Evolutionary conservation across 2,797 vertebrate species (phyloP), one percentile per base, ranked within the genome.

Genomic region (Chaetodon trifasciatus): DNA sequence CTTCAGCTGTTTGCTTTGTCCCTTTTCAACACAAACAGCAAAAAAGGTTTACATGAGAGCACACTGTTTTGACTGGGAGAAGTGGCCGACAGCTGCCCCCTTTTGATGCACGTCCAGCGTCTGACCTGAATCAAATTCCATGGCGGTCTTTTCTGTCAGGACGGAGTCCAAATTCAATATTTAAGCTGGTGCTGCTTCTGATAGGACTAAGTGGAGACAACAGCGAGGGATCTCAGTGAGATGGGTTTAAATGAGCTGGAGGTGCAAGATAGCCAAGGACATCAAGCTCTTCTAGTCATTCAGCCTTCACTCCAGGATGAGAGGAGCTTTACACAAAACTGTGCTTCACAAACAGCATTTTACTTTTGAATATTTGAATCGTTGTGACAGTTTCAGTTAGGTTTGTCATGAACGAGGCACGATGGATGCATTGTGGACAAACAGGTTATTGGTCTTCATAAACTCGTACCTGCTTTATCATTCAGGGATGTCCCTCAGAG

Each of bases 101-200:
- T 78, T 92, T 84, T 94, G 86, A 93, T 95, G 80, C 82, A 39
- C n/a, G 21, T 92, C 92, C 92, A 93, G 87, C 62, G 84, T 89
- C 90, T 89, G 86, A 86, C 87, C 85, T 69, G 74, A 86, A 78
- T 86, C 88, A 70, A 56, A 91, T 90, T 91, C 88, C 87, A 72
- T 21, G 71, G 71, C 70, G 56, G 81, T 70, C 42, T 80, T 79
- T 83, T 81, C 80, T 60, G 28, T 58, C 61, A 47, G 72, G 69
- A 88, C 64, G 72, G 10, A 75, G 93, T 92, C 91, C 89, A 93
- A 88, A 86, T 92, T 67, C 93, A 95, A 95, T 90, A 94, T 93
- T 93, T 85, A 85, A 90, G 70, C 84, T 83, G 74, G 67, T 52
- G 50, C 60, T 73, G 78, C 84, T 80, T 82, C 81, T 92, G 84